Conservation (phyloP, 2,797 vertebrate genomes). For the Gastrophryne carolinensis region DNA sequence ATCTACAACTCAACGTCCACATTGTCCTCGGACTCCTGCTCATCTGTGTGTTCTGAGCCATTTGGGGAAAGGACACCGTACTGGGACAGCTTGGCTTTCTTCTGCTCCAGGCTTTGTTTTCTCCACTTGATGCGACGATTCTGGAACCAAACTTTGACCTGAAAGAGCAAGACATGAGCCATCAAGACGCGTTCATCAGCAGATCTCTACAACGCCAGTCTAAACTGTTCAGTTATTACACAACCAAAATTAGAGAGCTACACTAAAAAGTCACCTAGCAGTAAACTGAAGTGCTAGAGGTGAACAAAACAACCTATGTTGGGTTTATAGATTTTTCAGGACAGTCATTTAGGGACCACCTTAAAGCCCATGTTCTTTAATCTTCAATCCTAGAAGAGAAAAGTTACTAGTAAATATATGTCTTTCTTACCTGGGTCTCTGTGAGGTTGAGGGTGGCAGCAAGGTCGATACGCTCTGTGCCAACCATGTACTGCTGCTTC, state of each 20-base stretch:
- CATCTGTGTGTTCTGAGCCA: neutral
- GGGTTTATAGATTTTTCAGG: no score
- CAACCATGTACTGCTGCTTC: conserved; percentile 75
- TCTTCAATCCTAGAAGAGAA: no score
- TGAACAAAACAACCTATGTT: no score
- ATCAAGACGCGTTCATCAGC: no score
- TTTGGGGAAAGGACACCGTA: conserved; percentile 41
- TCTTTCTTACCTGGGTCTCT: conserved; percentile 68
- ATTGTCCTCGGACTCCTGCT: conserved; percentile 39
- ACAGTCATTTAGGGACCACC: no score
- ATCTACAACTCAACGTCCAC: neutral
- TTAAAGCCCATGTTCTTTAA: no score
- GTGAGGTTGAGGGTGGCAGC: conserved; percentile 68
- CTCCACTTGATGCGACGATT: conserved; percentile 77
- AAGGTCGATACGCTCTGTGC: conserved; percentile 68
- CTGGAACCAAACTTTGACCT: conserved; percentile 82
- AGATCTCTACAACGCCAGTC: no score
- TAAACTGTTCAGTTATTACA: no score
- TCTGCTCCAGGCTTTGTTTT: conserved; percentile 74
- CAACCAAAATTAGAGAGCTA: no score
- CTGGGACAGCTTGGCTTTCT: conserved; percentile 57
- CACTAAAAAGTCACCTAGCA: no score
- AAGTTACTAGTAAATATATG: no score
- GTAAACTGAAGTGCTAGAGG: no score
- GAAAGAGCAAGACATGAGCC: neutral